phyloP scores from a whole-genome alignment of 2,888 invertebrate genomes.

The Lissocephala sabroskyi region DNA sequence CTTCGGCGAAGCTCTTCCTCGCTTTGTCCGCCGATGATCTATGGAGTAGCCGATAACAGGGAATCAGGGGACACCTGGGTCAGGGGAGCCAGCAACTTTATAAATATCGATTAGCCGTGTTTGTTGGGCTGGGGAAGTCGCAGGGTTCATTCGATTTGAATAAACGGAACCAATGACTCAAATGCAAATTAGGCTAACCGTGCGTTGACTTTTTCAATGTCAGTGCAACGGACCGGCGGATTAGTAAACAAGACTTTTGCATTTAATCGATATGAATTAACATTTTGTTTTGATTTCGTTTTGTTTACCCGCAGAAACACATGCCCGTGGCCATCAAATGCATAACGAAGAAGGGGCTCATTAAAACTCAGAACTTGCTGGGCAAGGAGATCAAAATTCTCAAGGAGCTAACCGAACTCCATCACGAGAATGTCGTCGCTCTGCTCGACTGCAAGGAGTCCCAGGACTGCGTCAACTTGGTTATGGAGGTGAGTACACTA shows the following conservation, averaged over 20 bases:
- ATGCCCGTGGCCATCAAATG: constrained; percentile 97
- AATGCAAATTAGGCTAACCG: constrained; percentile 17
- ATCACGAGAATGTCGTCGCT: constrained; percentile 99
- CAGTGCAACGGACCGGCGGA: neutral
- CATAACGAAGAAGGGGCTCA: constrained; percentile 97
- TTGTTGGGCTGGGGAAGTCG: too few species aligned
- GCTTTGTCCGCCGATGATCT: too few species aligned
- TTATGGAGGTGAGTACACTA: constrained; percentile 91
- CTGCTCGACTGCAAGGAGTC: constrained; percentile 98
- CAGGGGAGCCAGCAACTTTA: too few species aligned
- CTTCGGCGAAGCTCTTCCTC: too few species aligned
- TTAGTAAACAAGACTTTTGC: constrained; percentile 19
- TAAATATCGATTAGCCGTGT: too few species aligned
- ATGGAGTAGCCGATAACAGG: too few species aligned
- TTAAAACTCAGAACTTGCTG: constrained; percentile 96
- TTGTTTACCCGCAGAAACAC: constrained; percentile 80
- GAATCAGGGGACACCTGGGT: too few species aligned
- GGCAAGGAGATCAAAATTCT: constrained; percentile 99
- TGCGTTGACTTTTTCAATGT: constrained; percentile 25
- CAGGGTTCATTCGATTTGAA: too few species aligned
- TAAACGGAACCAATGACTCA: constrained; percentile 17
- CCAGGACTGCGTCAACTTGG: constrained; percentile 93
- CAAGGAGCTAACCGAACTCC: constrained; percentile 95
- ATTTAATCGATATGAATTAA: constrained; percentile 22
- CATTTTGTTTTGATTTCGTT: neutral